Base-by-base conservation (phyloP, 2,888 invertebrate genomes). In the Rotaria sp. region DNA sequence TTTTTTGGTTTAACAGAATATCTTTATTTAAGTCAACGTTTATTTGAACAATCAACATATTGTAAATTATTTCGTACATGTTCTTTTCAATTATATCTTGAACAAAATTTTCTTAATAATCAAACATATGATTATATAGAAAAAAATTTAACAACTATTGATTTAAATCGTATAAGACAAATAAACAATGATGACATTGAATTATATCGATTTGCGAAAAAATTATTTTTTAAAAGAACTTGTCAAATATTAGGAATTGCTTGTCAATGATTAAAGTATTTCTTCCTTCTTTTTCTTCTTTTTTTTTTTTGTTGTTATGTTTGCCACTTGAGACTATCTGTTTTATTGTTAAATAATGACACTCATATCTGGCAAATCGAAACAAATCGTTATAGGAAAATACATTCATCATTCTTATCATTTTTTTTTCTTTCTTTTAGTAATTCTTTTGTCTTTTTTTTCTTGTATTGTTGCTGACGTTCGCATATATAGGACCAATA, bases 1-100 rank as follows among this genome's bases (percentile, higher is more conserved):
- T 99, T 96, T 92, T 98, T 98, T 91, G 98, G 97, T 88, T 93
- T 99, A 88, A 96, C 97, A 15, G 99, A 99, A 92, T 94, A 94
- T 92, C 97, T 98, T 92, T 95, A 95, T 26, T 90, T 90, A 59
- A 89, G 91, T 18, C 92, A 92, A 88, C 89, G 88, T 85, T 87
- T 91, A n/a, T 90, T 91, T 88, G 90, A 91, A 87, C 67, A 35
- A 15, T 21, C 35, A 67, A 35, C 35, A 18, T 67, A 35, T 35
- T 67, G 67, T 67, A 67, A 67, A 67, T 67, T 67, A 38, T 35
- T 67, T 35, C 67, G 18, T 5, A 67, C 35, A 15, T 67, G 67
- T 67, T 67, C 67, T 13, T 67, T 67, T 67, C 67, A 38, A 67
- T 38, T 10, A 1, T 67, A 67, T 67, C 67, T 67, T 35, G 21